Conservation (phyloP, 2,888 invertebrate genomes). For the Dicranocentrus wangi region DNA sequence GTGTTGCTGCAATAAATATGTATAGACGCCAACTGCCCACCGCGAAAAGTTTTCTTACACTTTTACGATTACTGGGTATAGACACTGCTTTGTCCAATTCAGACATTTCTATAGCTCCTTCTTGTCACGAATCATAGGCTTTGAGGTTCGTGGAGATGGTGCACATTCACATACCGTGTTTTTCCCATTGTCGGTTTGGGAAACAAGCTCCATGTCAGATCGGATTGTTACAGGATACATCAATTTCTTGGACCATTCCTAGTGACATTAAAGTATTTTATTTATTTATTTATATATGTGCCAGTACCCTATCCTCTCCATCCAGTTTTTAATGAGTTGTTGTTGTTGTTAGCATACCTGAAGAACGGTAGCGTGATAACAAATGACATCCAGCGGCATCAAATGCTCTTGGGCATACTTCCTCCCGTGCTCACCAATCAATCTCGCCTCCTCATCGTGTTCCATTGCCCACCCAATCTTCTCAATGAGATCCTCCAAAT, state of each 20-base stretch:
- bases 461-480: constrained; percentile 85
- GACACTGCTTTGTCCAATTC: neutral
- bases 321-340: neutral
- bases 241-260: constrained; percentile 85
- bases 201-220: constrained; percentile 81
- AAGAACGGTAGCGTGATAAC: constrained; percentile 87
- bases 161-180: constrained; percentile 66
- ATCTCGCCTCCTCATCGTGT: constrained; percentile 81
- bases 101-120: constrained; percentile 52
- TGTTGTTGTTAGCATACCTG: no score
- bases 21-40: neutral
- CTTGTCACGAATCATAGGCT: constrained; percentile 49
- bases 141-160: constrained; percentile 44
- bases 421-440: constrained; percentile 82
- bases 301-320: neutral
- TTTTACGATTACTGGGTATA: neutral
- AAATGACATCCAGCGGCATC: constrained; percentile 88
- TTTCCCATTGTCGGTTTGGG: constrained; percentile 75
- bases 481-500: constrained; percentile 87
- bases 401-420: constrained; percentile 85
- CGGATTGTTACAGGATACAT: constrained; percentile 78
- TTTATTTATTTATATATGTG: no score
- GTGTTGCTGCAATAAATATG: no score
- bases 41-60: no score
- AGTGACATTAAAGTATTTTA: constrained; percentile 65